A percentile compares a stretch with the other conserved stretches of the same genome.
Evolutionary conservation across 1,140 invertebrate genomes (phyloP).

Genomic region (Eueides isabella): DNA sequence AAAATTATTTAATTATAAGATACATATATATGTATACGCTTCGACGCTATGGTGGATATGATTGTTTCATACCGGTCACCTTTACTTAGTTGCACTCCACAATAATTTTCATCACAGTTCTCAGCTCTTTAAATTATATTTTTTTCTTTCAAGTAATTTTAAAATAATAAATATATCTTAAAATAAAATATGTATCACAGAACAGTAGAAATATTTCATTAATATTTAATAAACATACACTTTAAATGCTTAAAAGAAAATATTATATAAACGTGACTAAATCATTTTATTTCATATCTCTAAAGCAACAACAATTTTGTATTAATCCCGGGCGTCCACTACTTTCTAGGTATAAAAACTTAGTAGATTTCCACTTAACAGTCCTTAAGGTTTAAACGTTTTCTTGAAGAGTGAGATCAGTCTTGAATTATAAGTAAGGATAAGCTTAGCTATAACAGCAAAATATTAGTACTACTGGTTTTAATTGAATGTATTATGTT

Average conservation of each 20-base stretch:
- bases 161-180: too few relatives aligned
- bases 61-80: too few relatives aligned
- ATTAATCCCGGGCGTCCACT: slow-evolving; percentile 42
- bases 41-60: too few relatives aligned
- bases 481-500: background rate
- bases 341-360: slow-evolving; percentile 44
- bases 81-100: too few relatives aligned
- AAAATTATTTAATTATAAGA: too few relatives aligned
- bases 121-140: too few relatives aligned
- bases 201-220: too few relatives aligned
- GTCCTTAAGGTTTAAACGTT: slow-evolving; percentile 30
- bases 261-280: background rate
- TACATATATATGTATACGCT: too few relatives aligned
- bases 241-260: background rate
- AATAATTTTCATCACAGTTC: too few relatives aligned
- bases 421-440: background rate
- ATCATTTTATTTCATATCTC: background rate
- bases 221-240: background rate
- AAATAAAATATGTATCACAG: too few relatives aligned
- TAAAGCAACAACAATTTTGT: slow-evolving; percentile 40
- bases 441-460: background rate
- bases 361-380: slow-evolving; percentile 32
- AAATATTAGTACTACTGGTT: background rate
- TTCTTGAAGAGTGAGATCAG: slow-evolving; percentile 16
- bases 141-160: too few relatives aligned